Percentiles rank a stretch among this genome's conserved stretches.
Evolutionary conservation across 1,140 invertebrate species (phyloP).

Genomic region (Heliconius congener): DNA sequence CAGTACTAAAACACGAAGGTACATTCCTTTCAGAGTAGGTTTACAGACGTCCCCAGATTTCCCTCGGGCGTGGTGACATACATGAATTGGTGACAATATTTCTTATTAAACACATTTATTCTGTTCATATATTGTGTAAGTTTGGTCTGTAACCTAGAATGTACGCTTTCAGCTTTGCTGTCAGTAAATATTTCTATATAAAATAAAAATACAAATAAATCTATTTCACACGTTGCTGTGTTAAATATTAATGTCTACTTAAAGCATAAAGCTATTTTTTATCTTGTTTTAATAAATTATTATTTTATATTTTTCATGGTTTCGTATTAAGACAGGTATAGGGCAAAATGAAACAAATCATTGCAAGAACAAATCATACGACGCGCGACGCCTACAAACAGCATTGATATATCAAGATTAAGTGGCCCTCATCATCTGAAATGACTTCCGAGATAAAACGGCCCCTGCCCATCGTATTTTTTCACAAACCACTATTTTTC

Average conservation of each 20-base stretch:
- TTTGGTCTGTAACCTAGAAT: not conserved
- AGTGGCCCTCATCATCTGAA: conserved; percentile 12
- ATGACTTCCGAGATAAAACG: conserved; percentile 20
- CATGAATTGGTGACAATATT: conserved; percentile 27
- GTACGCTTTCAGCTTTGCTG: not conserved
- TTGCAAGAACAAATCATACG: not conserved
- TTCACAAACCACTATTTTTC: conserved; percentile 4
- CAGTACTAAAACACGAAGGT: not conserved
- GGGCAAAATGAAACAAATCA: not conserved
- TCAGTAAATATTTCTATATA: not conserved
- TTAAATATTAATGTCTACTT: not conserved
- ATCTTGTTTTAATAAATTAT: no score
- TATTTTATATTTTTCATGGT: not conserved
- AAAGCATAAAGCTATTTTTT: no score
- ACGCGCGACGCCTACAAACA: not conserved
- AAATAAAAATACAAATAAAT: no score
- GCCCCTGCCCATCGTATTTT: not conserved
- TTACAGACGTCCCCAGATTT: conserved; percentile 23
- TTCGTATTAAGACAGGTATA: not conserved
- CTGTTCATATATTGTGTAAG: not conserved
- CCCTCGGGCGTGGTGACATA: conserved; percentile 13
- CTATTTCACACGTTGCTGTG: no score
- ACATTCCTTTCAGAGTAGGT: not conserved
- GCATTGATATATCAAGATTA: conserved; percentile 12
- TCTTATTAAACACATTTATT: conserved; percentile 15